phyloP scores from a whole-genome alignment of 2,113 vertebrate species.

The Phocoena phocoena region DNA sequence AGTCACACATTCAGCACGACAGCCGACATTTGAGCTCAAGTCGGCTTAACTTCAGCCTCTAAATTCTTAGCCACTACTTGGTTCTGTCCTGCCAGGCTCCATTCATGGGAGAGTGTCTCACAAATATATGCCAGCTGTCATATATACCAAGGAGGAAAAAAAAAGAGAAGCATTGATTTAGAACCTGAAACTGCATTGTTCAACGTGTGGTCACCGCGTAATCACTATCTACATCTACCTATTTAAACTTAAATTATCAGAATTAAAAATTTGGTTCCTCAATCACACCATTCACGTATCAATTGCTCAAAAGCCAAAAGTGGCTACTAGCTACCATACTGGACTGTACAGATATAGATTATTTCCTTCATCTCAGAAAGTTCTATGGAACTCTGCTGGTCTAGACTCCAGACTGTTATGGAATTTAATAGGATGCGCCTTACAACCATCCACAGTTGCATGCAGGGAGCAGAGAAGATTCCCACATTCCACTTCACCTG shows the following conservation, averaged over 20 bases:
- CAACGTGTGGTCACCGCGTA: neutral
- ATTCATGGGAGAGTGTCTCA: neutral
- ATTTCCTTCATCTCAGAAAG: neutral
- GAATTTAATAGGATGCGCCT: neutral
- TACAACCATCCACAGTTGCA: neutral
- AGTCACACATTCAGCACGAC: neutral
- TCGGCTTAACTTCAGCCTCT: neutral
- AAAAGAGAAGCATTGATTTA: neutral
- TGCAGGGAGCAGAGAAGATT: neutral
- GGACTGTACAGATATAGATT: neutral
- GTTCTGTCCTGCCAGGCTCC: neutral
- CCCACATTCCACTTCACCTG: neutral
- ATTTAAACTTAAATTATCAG: constrained; percentile 18
- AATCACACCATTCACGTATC: neutral
- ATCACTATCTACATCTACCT: neutral
- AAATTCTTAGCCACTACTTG: neutral
- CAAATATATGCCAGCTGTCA: neutral
- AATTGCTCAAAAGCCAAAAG: neutral
- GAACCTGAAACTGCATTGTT: neutral
- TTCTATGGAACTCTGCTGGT: neutral
- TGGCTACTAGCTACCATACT: neutral
- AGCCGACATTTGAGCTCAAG: neutral
- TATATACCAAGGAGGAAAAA: neutral
- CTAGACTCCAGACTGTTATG: neutral
- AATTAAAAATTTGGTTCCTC: neutral